These are phyloP conservation scores for Phenganax stokvisi DNA, from an alignment of 92 coral and sea anemone genomes.

Conservation along the genomic window DNA sequence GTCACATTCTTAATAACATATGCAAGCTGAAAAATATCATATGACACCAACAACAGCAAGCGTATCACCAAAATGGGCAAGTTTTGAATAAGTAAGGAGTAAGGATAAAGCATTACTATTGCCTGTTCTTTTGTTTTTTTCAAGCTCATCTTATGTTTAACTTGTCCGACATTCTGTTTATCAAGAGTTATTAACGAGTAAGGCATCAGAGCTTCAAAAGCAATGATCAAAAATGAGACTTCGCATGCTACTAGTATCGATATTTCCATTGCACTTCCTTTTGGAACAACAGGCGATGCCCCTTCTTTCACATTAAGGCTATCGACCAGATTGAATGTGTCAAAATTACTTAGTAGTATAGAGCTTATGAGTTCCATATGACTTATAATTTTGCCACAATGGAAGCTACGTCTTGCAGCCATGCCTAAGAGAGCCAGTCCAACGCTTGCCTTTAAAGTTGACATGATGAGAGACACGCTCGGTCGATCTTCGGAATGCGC, in stretches of 20 bases:
- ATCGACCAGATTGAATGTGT: slow-evolving; percentile 26
- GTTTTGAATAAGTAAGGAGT: slow-evolving; percentile 29
- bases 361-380: slow-evolving; percentile 29
- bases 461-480: slow-evolving; percentile 9
- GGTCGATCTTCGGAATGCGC: slow-evolving; percentile 9
- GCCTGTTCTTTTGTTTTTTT: slow-evolving; percentile 24
- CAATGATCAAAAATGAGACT: slow-evolving; percentile 11
- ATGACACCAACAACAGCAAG: slow-evolving; percentile 20
- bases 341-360: slow-evolving; percentile 15
- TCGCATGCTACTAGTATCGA: slow-evolving; percentile 20
- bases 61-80: slow-evolving; percentile 30
- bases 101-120: slow-evolving; percentile 30
- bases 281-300: background rate
- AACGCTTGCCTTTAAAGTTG: slow-evolving; percentile 23
- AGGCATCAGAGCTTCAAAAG: slow-evolving; percentile 27
- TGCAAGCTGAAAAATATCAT: slow-evolving; percentile 9
- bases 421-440: slow-evolving; percentile 23
- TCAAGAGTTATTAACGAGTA: slow-evolving; percentile 20
- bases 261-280: slow-evolving; percentile 27
- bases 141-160: background rate
- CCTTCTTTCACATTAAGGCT: background rate
- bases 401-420: slow-evolving; percentile 32
- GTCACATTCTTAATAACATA: slow-evolving; percentile 31
- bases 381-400: slow-evolving; percentile 28
- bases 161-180: slow-evolving; percentile 9